Conservation (phyloP, 1,140 invertebrate species). For the Drosophila novamexicana region DNA sequence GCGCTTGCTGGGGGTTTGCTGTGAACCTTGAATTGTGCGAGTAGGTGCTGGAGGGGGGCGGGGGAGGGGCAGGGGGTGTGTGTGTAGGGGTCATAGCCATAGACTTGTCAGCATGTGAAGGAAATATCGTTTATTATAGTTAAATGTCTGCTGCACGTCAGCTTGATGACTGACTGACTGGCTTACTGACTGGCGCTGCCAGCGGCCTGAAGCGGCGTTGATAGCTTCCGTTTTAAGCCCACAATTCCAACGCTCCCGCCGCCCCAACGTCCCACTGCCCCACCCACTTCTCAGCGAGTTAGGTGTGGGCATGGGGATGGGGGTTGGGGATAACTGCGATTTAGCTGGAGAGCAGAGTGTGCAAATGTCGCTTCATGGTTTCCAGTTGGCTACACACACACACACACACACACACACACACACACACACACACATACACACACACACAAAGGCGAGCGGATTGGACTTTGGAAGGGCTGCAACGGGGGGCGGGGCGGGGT, state of each 20-base stretch:
- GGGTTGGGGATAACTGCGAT: neutral
- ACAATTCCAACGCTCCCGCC: too few relatives aligned
- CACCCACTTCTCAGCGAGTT: neutral
- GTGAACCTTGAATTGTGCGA: too few relatives aligned
- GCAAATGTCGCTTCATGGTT: constrained; percentile 57
- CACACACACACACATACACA: constrained; percentile 34
- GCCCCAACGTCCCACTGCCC: neutral
- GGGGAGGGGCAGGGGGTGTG: neutral
- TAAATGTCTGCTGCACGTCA: constrained; percentile 71
- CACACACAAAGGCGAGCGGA: neutral
- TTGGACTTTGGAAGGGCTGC: neutral
- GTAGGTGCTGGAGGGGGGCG: neutral
- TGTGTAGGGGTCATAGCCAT: too few relatives aligned
- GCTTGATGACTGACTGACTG: constrained; percentile 52
- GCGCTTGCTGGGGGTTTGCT: too few relatives aligned
- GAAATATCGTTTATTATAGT: constrained; percentile 75
- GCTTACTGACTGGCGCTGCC: constrained; percentile 35
- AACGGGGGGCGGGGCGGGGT: neutral
- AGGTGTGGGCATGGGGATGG: neutral
- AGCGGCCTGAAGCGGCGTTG: constrained; percentile 47
- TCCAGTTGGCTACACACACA: constrained; percentile 59
- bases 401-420: constrained; percentile 27
- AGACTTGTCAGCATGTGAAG: constrained; percentile 55
- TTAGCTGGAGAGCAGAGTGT: constrained; percentile 14
- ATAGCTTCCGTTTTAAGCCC: constrained; percentile 47